These are phyloP conservation scores for Seriola rivoliana DNA, from an alignment of 2,113 vertebrate species.

Conservation along the genomic window DNA sequence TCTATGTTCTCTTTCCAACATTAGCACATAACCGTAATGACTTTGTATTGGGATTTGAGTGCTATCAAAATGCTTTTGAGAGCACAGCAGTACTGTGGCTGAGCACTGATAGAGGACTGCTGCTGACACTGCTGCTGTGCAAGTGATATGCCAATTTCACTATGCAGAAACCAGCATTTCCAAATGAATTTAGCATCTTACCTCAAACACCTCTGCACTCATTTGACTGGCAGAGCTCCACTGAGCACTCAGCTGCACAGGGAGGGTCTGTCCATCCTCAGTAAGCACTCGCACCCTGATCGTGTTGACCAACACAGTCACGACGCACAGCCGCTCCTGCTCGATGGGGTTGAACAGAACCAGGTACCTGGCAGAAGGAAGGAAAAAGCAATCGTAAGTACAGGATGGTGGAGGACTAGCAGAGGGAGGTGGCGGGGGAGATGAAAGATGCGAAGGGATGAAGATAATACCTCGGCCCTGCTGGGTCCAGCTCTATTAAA, in stretches of 20 bases:
- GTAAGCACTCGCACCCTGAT: conserved; percentile 87
- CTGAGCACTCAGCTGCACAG: conserved; percentile 88
- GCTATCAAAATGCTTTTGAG: background rate
- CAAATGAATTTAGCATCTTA: conserved; percentile 65
- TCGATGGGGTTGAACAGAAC: conserved; percentile 95
- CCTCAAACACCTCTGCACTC: conserved; percentile 90
- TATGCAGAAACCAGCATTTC: background rate
- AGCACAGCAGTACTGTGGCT: background rate
- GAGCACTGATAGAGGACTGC: background rate
- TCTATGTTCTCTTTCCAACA: background rate
- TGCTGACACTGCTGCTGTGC: conserved; percentile 9
- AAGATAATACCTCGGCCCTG: conserved; percentile 87
- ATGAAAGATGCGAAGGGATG: conserved; percentile 12
- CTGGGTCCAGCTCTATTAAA: conserved; percentile 88
- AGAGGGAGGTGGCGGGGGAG: background rate
- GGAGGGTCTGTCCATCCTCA: conserved; percentile 92
- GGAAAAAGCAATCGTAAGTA: conserved; percentile 9
- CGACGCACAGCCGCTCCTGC: conserved; percentile 90
- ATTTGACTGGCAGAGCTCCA: conserved; percentile 89
- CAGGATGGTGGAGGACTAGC: background rate
- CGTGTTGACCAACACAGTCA: conserved; percentile 90
- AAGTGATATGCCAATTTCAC: background rate
- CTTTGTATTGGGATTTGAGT: background rate
- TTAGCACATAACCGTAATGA: background rate
- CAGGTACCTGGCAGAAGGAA: conserved; percentile 86